These are phyloP conservation scores for Theretra japonica DNA, from an alignment of 2,888 invertebrate species.

Conservation along the genomic window DNA sequence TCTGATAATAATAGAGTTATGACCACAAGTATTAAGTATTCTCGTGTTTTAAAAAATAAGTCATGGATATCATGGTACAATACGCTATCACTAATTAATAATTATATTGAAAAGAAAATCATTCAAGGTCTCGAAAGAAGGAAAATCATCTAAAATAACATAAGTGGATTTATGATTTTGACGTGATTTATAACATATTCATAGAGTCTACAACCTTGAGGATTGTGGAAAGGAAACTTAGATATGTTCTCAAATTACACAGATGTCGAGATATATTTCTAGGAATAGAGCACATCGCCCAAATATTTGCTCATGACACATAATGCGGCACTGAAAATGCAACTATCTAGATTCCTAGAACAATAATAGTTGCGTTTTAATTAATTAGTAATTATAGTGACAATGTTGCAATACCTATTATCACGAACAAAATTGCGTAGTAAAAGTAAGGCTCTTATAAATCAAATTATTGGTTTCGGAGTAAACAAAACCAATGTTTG, in stretches of 20 bases:
- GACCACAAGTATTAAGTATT: slow-evolving; percentile 37
- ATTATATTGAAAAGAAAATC: neutral
- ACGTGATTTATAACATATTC: neutral
- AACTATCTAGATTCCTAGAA: neutral
- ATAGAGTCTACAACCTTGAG: neutral
- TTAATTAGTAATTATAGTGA: neutral
- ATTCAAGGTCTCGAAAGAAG: neutral
- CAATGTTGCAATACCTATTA: neutral
- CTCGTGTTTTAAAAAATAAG: slow-evolving; percentile 15
- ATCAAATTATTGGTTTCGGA: neutral
- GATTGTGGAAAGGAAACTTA: too few relatives aligned
- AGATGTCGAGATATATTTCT: too few relatives aligned
- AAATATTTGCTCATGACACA: too few relatives aligned
- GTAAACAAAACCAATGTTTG: slow-evolving; percentile 5
- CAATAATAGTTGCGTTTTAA: neutral
- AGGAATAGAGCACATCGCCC: too few relatives aligned
- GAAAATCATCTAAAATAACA: neutral
- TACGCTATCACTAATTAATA: neutral
- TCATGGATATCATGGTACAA: neutral
- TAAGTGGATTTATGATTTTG: neutral
- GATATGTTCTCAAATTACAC: too few relatives aligned
- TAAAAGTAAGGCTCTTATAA: neutral
- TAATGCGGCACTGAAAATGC: too few relatives aligned
- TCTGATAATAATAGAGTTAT: slow-evolving; percentile 65
- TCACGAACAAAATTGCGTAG: neutral